Evolutionary conservation across 2,113 vertebrate species (phyloP), one percentile per base, ranked within the genome.

Genomic region (Echinops telfairi): DNA sequence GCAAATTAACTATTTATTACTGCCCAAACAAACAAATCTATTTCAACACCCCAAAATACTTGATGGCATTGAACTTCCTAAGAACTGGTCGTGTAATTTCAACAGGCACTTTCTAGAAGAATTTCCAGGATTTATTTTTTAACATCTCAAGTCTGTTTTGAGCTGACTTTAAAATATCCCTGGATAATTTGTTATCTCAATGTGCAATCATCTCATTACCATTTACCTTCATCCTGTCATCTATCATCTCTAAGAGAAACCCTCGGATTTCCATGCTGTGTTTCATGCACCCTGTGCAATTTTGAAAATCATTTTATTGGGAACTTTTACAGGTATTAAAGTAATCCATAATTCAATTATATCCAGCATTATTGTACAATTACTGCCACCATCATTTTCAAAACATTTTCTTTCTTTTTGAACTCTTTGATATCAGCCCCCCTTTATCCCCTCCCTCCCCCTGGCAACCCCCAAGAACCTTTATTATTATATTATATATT

Each of bases 71-170:
- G 7, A 87, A 70, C 40, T 29, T 95, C 73, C 19, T 43, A 25
- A 79, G 19, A 43, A 57, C 29, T 78, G 29, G 9, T 36, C 29
- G 15, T 15, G 17, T 53, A 9, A 40, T 86, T 40, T 84, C 38
- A 76, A 15, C 0, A 10, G 38, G 38, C 16, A 27, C 31, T 76
- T 93, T 75, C 53, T 53, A 80, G 53, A 66, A 53, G 33, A 77
- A 88, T 75, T 94, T 90, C 86, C 64, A 80, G 31, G 38, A 14
- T 75, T 15, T 85, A 77, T 95, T 93, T 95, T 93, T 79, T 25
- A 85, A 66, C 27, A 78, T 53, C 33, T 31, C 12, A 5, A 23
- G 47, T 80, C 94, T 60, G 31, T 80, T 83, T 83, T 53, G 71
- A 77, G 78, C 57, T 86, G 70, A 80, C 66, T 60, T 85, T 75